These are phyloP conservation scores for Netelia virgata DNA, from an alignment of 2,888 invertebrate genomes.

Conservation along the genomic window DNA sequence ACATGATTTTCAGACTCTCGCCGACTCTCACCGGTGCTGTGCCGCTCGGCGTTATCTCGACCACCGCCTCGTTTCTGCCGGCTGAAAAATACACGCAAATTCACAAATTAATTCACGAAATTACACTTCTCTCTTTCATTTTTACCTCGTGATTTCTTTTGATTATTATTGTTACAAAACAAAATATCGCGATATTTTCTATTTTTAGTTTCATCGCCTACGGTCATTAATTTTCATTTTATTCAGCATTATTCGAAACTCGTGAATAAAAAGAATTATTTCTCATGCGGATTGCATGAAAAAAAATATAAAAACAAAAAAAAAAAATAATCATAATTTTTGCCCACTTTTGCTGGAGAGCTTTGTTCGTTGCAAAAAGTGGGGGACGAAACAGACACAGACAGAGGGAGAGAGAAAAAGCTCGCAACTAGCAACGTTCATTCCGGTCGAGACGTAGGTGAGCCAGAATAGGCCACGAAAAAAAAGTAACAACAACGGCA, in stretches of 20 bases:
- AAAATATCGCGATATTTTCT: slow-evolving; percentile 20
- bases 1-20: slow-evolving; percentile 87
- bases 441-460: slow-evolving; percentile 37
- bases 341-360: too few species aligned
- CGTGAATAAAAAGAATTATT: neutral
- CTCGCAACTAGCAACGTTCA: slow-evolving; percentile 48
- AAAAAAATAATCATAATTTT: too few species aligned
- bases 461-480: slow-evolving; percentile 7
- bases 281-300: neutral
- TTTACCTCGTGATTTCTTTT: neutral
- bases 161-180: too few species aligned
- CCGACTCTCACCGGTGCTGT: slow-evolving; percentile 87
- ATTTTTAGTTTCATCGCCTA: neutral
- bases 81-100: slow-evolving; percentile 35
- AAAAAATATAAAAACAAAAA: too few species aligned
- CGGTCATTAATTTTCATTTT: neutral
- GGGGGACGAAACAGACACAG: slow-evolving; percentile 17
- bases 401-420: slow-evolving; percentile 62
- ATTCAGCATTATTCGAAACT: neutral
- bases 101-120: neutral
- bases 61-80: slow-evolving; percentile 42
- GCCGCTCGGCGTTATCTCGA: slow-evolving; percentile 83
- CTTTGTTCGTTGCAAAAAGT: neutral
- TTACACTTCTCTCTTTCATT: too few species aligned
- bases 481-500: neutral